These are phyloP conservation scores for Scrobipalpa costella DNA, from an alignment of 2,888 invertebrate genomes.

Conservation along the genomic window DNA sequence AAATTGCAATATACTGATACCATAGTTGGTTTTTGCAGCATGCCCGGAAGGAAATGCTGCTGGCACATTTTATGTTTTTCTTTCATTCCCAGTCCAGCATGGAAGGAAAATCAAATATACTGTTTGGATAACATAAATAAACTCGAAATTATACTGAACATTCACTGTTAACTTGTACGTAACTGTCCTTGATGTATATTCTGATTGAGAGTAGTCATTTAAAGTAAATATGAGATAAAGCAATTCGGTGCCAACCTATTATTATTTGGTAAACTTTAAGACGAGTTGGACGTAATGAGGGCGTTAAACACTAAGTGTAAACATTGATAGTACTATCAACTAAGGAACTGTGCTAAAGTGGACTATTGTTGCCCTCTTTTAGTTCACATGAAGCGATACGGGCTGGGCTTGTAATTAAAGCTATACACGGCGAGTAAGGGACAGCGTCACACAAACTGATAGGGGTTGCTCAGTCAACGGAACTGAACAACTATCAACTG, in stretches of 20 bases:
- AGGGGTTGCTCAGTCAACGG: no score
- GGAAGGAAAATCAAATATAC: no score
- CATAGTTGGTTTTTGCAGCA: no score
- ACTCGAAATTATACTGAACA: background rate
- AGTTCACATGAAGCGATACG: background rate
- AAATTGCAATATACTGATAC: no score
- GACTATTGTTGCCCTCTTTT: constrained; percentile 1
- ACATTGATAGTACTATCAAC: constrained; percentile 32
- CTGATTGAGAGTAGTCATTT: background rate
- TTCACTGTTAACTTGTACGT: background rate
- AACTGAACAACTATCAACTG: no score
- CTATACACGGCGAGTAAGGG: no score
- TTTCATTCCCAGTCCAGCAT: no score
- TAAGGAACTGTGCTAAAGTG: constrained; percentile 32
- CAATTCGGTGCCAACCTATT: constrained; percentile 10
- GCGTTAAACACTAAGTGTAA: constrained; percentile 32
- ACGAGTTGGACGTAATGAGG: constrained; percentile 36
- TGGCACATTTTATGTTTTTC: no score
- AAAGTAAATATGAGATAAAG: constrained; percentile 18
- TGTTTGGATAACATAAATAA: background rate
- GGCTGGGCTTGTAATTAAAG: background rate
- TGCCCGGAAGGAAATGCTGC: no score
- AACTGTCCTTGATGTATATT: background rate
- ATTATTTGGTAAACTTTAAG: constrained; percentile 26
- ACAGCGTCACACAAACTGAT: no score